Base-by-base conservation (phyloP, 1,140 invertebrate genomes). In the Drosophila takahashii region DNA sequence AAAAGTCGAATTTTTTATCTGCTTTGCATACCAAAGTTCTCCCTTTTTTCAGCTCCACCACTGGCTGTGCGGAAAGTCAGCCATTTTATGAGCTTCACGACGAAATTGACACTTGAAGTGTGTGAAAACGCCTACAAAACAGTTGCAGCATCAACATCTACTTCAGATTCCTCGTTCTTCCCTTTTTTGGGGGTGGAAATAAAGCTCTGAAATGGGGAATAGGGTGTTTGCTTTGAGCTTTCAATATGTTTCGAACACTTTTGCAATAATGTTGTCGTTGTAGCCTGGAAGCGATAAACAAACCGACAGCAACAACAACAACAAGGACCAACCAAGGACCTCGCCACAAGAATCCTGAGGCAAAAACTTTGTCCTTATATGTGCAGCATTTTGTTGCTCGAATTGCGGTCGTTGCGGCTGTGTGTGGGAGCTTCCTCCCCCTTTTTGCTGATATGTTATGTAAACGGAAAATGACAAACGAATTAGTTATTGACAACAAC, bases 401-500 rank as follows among this genome's bases (percentile, higher is more conserved):
- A 39, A 57, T 72, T 81, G 80, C 51, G 72, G 65, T 71, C 53
- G 72, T 34, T 65, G 62, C 29, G 61, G 45, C 41, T 44, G 41
- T 6, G 22, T 22, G 22, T 22, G 22, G 48, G 22, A n/a, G 13
- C 37, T 27, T 34, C 58, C 32, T 39, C 29, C n/a, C 47, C 37
- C 10, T n/a, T 11, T 9, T 6, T 27, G 62, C 41, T 69, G 77
- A 58, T 74, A 69, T 66, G 84, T 89, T 86, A 86, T 86, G 83
- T 70, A 87, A 87, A 89, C 84, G 84, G 84, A 87, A 87, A 89
- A 87, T 87, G 84, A 89, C 84, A 87, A 87, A 89, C 84, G 84
- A 87, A 87, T 87, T 87, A 87, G 84, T 89, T 87, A 87, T 87
- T 87, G 84, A 87, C 84, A 87, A 87, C 79, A 87, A 87, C 84